These are phyloP conservation scores for Epinotia demarniana DNA, from an alignment of 2,888 invertebrate genomes.

Conservation along the genomic window DNA sequence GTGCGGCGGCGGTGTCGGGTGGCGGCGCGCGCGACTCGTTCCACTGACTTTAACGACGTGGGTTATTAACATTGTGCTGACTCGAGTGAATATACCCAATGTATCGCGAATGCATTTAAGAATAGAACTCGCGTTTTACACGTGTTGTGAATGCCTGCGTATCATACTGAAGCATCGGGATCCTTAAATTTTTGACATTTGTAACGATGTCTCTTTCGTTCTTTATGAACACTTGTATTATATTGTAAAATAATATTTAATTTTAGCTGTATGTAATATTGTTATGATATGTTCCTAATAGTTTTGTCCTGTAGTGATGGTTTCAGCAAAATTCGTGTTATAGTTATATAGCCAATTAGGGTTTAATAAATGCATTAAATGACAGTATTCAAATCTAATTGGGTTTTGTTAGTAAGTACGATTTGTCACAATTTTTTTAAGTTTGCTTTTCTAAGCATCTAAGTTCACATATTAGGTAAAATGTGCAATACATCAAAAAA, in stretches of 20 bases:
- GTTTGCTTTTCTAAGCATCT: constrained; percentile 51
- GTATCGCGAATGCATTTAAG: constrained; percentile 45
- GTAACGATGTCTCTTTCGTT: constrained; percentile 34
- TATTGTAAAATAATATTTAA: constrained; percentile 78
- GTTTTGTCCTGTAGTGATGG: constrained; percentile 72
- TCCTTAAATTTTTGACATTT: constrained; percentile 32
- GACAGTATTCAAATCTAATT: constrained; percentile 53
- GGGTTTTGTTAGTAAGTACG: constrained; percentile 52
- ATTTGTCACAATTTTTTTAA: constrained; percentile 46
- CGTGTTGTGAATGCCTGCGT: constrained; percentile 43
- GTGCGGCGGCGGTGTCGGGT: constrained; percentile 35
- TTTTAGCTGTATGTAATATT: constrained; percentile 74
- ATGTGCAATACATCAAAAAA: constrained; percentile 80
- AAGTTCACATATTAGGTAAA: constrained; percentile 56
- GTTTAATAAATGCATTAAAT: constrained; percentile 52
- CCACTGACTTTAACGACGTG: constrained; percentile 53
- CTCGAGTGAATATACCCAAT: constrained; percentile 54
- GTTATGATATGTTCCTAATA: constrained; percentile 82
- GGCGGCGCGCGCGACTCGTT: constrained; percentile 44
- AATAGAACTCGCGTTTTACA: constrained; percentile 42
- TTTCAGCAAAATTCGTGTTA: constrained; percentile 67
- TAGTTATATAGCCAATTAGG: constrained; percentile 58
- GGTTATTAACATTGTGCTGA: constrained; percentile 50
- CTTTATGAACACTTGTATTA: constrained; percentile 54
- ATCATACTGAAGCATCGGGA: constrained; percentile 34